Evolutionary conservation across 2,113 vertebrate genomes (phyloP).

Genomic region (Datnioides undecimradiatus): DNA sequence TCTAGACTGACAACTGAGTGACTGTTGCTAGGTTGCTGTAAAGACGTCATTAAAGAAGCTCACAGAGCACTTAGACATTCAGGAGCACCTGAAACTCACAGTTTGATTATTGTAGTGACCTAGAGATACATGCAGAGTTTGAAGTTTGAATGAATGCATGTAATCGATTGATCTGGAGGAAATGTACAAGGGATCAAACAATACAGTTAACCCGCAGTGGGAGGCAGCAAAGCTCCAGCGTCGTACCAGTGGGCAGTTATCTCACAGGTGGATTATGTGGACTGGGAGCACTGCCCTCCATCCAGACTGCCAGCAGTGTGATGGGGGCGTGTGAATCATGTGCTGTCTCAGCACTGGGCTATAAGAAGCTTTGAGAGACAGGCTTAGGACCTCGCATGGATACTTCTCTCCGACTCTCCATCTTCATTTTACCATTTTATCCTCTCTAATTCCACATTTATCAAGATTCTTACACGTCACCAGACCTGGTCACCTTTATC

Average conservation of each 20-base stretch:
- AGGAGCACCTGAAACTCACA: no score
- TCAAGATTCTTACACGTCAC: background rate
- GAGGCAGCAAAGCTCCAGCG: conserved; percentile 2
- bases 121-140: no score
- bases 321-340: conserved; percentile 27
- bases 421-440: background rate
- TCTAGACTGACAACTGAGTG: no score
- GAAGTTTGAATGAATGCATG: no score
- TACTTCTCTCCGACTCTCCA: conserved; percentile 9
- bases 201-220: background rate
- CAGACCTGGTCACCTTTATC: conserved; percentile 9
- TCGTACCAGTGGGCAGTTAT: background rate
- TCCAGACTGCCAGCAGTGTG: background rate
- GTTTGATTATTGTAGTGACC: no score
- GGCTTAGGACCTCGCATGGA: conserved; percentile 24
- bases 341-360: conserved; percentile 48
- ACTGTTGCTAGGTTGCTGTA: no score
- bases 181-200: no score
- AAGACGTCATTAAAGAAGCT: no score
- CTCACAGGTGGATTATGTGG: conserved; percentile 41
- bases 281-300: background rate
- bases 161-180: no score
- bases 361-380: conserved; percentile 69
- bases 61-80: no score
- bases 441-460: background rate